Conservation (phyloP, 2,797 vertebrate genomes). For the Percopsis omiscomaycus region DNA sequence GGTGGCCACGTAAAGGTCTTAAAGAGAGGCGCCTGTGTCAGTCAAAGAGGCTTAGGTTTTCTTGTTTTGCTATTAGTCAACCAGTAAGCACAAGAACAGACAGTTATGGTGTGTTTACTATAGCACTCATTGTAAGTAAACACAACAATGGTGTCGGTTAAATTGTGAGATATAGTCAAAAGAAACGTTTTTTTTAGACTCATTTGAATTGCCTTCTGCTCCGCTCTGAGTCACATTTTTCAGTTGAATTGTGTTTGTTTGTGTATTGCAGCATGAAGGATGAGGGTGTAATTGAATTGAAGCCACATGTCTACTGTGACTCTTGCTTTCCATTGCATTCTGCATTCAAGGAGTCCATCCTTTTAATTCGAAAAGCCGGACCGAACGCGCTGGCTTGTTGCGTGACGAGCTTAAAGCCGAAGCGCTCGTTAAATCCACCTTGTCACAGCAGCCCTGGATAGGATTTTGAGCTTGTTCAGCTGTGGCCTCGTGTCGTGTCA, state of each 20-base stretch:
- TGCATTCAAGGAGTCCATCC: background rate
- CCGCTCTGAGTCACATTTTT: slow-evolving; percentile 2
- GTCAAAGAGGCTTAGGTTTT: background rate
- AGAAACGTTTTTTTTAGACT: no score
- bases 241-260: background rate
- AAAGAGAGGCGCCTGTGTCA: background rate
- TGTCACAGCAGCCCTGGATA: background rate
- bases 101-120: no score
- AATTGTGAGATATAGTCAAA: no score
- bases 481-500: no score
- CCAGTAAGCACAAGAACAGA: no score
- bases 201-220: background rate
- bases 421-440: background rate
- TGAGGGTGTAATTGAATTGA: slow-evolving; percentile 44
- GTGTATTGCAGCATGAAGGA: background rate
- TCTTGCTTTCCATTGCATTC: background rate
- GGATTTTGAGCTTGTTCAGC: no score
- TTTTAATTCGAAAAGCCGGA: slow-evolving; percentile 21
- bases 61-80: background rate
- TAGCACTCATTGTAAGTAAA: no score
- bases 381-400: background rate
- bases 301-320: slow-evolving; percentile 4
- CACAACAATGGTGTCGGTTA: no score
- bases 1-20: slow-evolving; percentile 1
- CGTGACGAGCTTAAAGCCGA: background rate